Conservation (phyloP, 2,888 invertebrate species). For the Isotomurus palustris region DNA sequence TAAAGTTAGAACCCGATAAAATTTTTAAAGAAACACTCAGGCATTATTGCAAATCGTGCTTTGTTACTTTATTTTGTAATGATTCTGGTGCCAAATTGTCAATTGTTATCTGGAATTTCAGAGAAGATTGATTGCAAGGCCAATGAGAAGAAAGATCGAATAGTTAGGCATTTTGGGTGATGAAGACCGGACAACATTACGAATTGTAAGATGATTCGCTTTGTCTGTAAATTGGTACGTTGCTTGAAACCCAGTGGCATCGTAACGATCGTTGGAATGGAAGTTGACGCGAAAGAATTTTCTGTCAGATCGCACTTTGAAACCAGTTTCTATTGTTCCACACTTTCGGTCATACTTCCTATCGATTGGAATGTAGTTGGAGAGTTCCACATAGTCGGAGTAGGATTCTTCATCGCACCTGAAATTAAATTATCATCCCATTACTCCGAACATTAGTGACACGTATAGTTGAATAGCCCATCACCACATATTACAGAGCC, state of each 20-base stretch:
- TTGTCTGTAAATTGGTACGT: conserved; percentile 43
- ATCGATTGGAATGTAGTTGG: conserved; percentile 86
- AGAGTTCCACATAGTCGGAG: conserved; percentile 94
- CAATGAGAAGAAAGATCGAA: too few relatives aligned
- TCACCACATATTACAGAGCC: background rate
- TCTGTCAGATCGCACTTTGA: conserved; percentile 49
- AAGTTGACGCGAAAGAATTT: conserved; percentile 68
- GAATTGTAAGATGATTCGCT: conserved; percentile 14
- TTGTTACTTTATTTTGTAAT: too few relatives aligned
- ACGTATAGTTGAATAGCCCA: background rate
- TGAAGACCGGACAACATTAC: conserved; percentile 1
- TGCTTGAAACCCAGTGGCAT: conserved; percentile 90
- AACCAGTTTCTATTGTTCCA: conserved; percentile 69
- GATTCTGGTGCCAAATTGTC: too few relatives aligned
- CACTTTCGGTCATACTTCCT: conserved; percentile 84
- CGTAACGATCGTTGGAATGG: conserved; percentile 86
- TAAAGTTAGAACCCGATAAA: too few relatives aligned
- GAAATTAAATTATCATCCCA: conserved; percentile 47
- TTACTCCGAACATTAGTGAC: background rate
- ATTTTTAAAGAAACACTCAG: too few relatives aligned
- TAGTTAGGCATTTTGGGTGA: too few relatives aligned
- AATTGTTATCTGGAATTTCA: too few relatives aligned
- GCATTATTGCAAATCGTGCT: too few relatives aligned
- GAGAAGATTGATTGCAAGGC: too few relatives aligned
- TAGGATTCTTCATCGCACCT: conserved; percentile 88